phyloP scores from a whole-genome alignment of 2,797 vertebrate genomes.

The Coregonus sp. region DNA sequence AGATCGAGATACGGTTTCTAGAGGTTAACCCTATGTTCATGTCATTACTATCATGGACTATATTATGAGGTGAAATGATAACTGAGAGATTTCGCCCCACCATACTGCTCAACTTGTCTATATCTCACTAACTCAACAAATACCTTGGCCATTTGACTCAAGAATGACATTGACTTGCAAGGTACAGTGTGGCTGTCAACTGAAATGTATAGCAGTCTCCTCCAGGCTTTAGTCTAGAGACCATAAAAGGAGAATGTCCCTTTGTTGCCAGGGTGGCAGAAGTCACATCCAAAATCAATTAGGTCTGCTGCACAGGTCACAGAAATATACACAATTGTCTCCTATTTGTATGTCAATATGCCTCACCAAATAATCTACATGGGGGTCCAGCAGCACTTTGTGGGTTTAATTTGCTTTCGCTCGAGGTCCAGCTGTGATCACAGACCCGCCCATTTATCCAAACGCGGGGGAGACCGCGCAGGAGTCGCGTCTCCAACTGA shows the following conservation, averaged over 20 bases:
- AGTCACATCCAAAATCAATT: neutral
- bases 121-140: neutral
- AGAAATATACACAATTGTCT: neutral
- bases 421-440: slow-evolving; percentile 55
- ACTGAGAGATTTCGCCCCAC: slow-evolving; percentile 1
- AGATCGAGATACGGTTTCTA: neutral
- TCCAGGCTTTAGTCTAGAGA: neutral
- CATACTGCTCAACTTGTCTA: neutral
- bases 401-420: neutral
- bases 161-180: slow-evolving; percentile 32
- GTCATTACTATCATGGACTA: neutral
- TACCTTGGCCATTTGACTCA: slow-evolving; percentile 19
- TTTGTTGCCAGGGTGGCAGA: neutral
- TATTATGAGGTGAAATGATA: slow-evolving; percentile 3
- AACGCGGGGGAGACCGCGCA: slow-evolving; percentile 37
- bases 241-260: neutral
- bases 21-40: neutral
- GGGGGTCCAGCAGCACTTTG: neutral
- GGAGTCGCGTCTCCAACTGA: slow-evolving; percentile 44
- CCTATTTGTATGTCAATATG: neutral
- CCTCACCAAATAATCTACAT: too few relatives aligned
- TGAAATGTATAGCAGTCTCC: neutral
- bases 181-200: slow-evolving; percentile 17
- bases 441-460: slow-evolving; percentile 60
- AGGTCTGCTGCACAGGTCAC: neutral